Conservation (phyloP, 2,797 vertebrate genomes). For the Brachymystax lenok region DNA sequence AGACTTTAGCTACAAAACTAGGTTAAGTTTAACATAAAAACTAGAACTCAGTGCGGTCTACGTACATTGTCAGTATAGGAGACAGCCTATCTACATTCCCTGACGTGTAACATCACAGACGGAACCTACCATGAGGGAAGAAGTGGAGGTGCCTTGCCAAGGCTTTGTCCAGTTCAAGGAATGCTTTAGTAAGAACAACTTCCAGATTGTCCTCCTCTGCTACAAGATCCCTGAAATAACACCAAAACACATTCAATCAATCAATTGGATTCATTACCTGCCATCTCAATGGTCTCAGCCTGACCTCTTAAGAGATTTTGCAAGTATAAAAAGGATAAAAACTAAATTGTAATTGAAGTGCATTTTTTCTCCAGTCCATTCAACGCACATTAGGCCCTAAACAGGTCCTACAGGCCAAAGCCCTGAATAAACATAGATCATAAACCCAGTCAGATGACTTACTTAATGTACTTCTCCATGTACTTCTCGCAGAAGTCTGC, state of each 20-base stretch:
- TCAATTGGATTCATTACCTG: background rate
- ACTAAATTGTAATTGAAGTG: background rate
- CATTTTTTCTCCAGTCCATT: background rate
- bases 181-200: constrained; percentile 86
- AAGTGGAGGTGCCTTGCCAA: constrained; percentile 81
- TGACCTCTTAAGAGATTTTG: too few relatives aligned
- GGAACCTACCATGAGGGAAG: constrained; percentile 85
- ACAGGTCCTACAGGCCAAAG: background rate
- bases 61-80: background rate
- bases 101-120: constrained; percentile 20
- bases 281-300: background rate
- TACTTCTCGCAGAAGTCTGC: constrained; percentile 93
- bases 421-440: background rate
- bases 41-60: background rate
- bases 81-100: constrained; percentile 16
- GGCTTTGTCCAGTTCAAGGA: constrained; percentile 92
- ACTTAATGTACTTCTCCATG: constrained; percentile 91
- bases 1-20: background rate
- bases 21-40: background rate
- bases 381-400: background rate
- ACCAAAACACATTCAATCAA: constrained; percentile 1
- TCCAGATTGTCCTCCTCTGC: constrained; percentile 87
- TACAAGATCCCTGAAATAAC: constrained; percentile 83
- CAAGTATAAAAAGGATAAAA: too few relatives aligned
- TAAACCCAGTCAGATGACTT: constrained; percentile 51